These are phyloP conservation scores for Ictalurus furcatus DNA, from an alignment of 2,113 vertebrate species.

Conservation along the genomic window DNA sequence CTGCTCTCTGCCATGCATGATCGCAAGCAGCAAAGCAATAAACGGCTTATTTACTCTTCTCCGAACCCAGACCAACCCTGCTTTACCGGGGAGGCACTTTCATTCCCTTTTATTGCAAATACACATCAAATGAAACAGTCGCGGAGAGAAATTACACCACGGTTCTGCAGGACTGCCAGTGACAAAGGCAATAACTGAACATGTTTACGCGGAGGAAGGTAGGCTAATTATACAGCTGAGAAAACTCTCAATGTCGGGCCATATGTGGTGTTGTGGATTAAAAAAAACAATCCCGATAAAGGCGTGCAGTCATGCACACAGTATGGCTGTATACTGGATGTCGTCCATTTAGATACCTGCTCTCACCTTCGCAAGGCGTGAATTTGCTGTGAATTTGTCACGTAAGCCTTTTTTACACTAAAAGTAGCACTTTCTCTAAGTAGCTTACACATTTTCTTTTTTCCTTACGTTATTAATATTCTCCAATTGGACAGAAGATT, in stretches of 20 bases:
- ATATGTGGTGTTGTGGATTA: slow-evolving; percentile 11
- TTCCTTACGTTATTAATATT: neutral
- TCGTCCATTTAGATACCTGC: neutral
- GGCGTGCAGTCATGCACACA: neutral
- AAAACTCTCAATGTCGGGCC: slow-evolving; percentile 6
- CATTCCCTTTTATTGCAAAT: slow-evolving; percentile 45
- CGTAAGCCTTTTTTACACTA: neutral
- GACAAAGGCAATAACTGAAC: neutral
- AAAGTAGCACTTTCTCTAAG: neutral
- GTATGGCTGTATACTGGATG: neutral
- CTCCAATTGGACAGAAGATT: neutral
- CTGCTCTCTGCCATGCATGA: slow-evolving; percentile 68
- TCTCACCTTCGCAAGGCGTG: neutral
- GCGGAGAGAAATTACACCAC: neutral
- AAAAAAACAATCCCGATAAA: neutral
- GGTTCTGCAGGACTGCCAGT: neutral
- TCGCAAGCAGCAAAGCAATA: slow-evolving; percentile 69
- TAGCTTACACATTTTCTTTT: neutral
- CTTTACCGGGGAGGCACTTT: slow-evolving; percentile 26
- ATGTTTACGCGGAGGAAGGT: slow-evolving; percentile 17
- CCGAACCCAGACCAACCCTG: slow-evolving; percentile 48
- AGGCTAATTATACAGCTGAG: slow-evolving; percentile 34
- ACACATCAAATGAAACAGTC: slow-evolving; percentile 30
- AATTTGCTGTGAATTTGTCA: slow-evolving; percentile 10
- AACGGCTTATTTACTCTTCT: slow-evolving; percentile 72